phyloP scores from a whole-genome alignment of 2,113 vertebrate species.

The Prochilodus magdalenae region DNA sequence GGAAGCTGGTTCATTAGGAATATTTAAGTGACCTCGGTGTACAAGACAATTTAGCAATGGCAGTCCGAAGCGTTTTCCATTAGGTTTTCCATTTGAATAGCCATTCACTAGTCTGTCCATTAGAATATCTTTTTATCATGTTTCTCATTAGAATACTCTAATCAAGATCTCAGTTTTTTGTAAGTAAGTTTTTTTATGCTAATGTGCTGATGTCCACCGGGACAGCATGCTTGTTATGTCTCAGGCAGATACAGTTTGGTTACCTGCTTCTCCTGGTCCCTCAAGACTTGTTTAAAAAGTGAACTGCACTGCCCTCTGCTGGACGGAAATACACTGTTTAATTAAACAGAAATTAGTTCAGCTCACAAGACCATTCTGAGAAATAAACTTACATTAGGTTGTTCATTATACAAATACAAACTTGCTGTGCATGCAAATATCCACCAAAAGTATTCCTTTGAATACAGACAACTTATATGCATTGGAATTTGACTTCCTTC shows the following conservation, averaged over 20 bases:
- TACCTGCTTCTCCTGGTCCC: not conserved
- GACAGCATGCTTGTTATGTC: conserved; percentile 1
- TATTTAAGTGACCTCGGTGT: conserved; percentile 27
- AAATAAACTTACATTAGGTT: not conserved
- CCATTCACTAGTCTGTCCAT: conserved; percentile 31
- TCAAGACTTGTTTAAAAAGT: not conserved
- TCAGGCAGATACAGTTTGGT: not conserved
- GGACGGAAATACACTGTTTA: conserved; percentile 13
- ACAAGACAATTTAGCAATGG: conserved; percentile 28
- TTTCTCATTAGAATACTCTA: conserved; percentile 35
- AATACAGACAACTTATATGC: too few relatives aligned
- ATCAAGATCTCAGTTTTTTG: conserved; percentile 35
- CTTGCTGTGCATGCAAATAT: not conserved
- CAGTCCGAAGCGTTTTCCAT: not conserved
- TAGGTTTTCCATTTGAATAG: conserved; percentile 44
- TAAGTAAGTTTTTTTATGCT: conserved; percentile 27
- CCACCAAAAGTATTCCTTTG: not conserved
- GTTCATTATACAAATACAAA: not conserved
- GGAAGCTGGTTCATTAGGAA: conserved; percentile 25
- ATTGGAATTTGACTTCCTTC: too few relatives aligned
- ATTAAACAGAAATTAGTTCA: not conserved
- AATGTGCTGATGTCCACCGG: conserved; percentile 29
- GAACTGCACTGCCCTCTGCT: conserved; percentile 53
- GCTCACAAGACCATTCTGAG: not conserved
- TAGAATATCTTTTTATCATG: conserved; percentile 45